Base-by-base conservation (phyloP, 2,797 vertebrate species). In the Clamator glandarius region DNA sequence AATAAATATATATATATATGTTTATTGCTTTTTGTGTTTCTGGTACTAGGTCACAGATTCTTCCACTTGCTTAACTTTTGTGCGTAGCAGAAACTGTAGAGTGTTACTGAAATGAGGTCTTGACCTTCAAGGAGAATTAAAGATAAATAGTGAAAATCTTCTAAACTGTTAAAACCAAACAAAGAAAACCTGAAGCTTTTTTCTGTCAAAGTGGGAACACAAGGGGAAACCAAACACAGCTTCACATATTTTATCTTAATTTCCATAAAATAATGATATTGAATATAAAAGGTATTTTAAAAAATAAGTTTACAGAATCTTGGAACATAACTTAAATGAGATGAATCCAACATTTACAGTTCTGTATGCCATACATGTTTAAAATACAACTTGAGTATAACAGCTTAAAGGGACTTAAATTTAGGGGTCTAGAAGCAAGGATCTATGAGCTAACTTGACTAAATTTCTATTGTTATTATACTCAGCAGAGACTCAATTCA, bases 171-270 rank as follows among this genome's bases (percentile, higher is more conserved):
- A 15, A 64, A 90, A 83, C 8, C 3, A 80, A 70, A 8, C 2
- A 25, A 42, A 48, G 1, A 17, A 42, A 29, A 26, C 15, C 5
- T 11, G 28, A 35, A 66, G 4, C 0, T 54, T 48, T 46, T 61
- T 51, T 8, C 3, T 39, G 1, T n/a, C 8, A 68, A 51, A 2
- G 1, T 76, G 4, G 2, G 4, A 52, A 88, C 76, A 63, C 0
- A 5, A 2, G 8, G 11, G 9, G 3, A 6, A 64, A 87, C 55
- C 35, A 51, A 50, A 4, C 5, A 62, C 46, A 2, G 1, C 1
- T 29, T 33, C 5, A 35, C 8, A 29, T 42, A 28, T n/a, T 84
- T 58, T 52, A 15, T 48, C 5, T 36, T 70, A 8, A 63, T 64
- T 88, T 75, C 31, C 11, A 46, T 72, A 33, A 76, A 83, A 85